Evolutionary conservation across 2,113 vertebrate species (phyloP), one percentile per base, ranked within the genome.

Genomic region (Rhinichthys klamathensis): DNA sequence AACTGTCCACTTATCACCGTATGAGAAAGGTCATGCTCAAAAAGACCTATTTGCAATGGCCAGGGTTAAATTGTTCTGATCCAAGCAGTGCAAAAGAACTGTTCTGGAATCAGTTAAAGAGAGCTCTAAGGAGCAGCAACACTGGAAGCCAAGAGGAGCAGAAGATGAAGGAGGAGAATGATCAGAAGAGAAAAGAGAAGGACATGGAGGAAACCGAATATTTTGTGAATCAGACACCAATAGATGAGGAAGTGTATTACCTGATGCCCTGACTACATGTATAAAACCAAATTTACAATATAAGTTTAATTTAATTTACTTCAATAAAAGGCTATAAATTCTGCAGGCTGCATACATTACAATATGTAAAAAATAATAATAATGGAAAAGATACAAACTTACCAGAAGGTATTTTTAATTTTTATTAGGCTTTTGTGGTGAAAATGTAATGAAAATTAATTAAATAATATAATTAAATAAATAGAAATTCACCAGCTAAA

Each of bases 41-140:
- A 85, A 95, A 96, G 78, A 98, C 95, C 0, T 96, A 96, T 87
- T 92, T 97, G 67, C 94, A 93, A 23, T 98, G 96, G 96, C 96
- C 96, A 16, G 88, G 86, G 58, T 69, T 87, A 18, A 87, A 94
- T 73, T 94, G 93, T 84, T 83, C 58, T 0, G 54, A 91, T 0
- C 94, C 94, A 0, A 82, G 30, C 1, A 90, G 93, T 1, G 95
- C 96, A 1, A 93, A 56, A 38, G 92, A 91, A 0, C 91, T 97
- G 27, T 97, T 98, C 87, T 97, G 97, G 96, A 95, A 89, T 83
- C 93, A 94, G 87, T 92, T 97, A 15, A 93, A 92, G 51, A 92
- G 89, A 49, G 96, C 95, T 2, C 85, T 97, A 11, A 94, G 88
- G 74, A 89, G 90, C 6, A 90, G 91, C 12, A 91, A 76, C 60